A percentile compares a stretch with the other conserved stretches of the same genome.
Evolutionary conservation across 64 coral and sea anemone genomes (phyloP).

Genomic region (Orbicella faveolata): DNA sequence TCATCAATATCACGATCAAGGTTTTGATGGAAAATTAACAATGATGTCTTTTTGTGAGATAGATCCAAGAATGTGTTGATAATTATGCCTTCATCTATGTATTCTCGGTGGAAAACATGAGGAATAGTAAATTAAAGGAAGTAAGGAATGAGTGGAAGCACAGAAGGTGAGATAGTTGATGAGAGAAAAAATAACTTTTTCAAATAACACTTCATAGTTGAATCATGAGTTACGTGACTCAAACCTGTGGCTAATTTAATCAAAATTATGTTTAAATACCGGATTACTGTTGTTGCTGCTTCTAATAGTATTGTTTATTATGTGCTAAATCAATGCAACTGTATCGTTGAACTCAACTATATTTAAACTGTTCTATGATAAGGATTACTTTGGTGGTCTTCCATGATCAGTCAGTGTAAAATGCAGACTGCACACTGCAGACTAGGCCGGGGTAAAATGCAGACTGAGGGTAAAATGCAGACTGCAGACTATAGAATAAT

Average conservation of each 20-base stretch:
- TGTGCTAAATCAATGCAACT: too few relatives aligned
- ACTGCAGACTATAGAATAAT: background rate
- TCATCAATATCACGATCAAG: too few relatives aligned
- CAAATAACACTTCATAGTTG: background rate
- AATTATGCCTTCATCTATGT: slow-evolving; percentile 91
- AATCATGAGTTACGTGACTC: too few relatives aligned
- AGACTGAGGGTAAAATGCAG: slow-evolving; percentile 30
- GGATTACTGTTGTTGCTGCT: background rate
- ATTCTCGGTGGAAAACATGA: slow-evolving; percentile 99
- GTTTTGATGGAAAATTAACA: background rate
- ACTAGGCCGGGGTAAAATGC: background rate
- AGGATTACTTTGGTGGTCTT: too few relatives aligned
- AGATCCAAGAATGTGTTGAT: slow-evolving; percentile 94
- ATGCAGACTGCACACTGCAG: too few relatives aligned
- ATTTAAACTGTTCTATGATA: too few relatives aligned
- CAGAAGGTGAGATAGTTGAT: slow-evolving; percentile 68
- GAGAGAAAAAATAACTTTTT: background rate
- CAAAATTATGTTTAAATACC: too few relatives aligned
- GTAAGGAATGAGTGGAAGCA: slow-evolving; percentile 95
- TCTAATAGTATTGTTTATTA: too few relatives aligned
- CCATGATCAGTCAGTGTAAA: too few relatives aligned
- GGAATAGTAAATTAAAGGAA: slow-evolving; percentile 97
- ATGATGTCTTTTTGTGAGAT: background rate
- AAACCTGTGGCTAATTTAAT: too few relatives aligned
- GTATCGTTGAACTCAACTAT: too few relatives aligned